Evolutionary conservation across 1,140 invertebrate species (phyloP).

Genomic region (Pseudomyrmex gracilis): DNA sequence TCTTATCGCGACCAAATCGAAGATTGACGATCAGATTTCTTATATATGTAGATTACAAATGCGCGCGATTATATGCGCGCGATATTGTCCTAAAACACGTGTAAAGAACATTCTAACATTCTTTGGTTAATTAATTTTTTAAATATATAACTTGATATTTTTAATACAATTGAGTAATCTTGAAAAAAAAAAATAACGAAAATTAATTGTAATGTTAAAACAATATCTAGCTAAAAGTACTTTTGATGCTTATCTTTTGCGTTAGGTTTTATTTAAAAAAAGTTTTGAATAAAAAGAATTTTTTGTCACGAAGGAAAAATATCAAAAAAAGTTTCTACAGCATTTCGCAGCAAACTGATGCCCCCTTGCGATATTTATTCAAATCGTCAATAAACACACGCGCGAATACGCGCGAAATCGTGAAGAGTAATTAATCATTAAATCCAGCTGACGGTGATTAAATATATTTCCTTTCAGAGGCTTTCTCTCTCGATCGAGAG

Average conservation of each 20-base stretch:
- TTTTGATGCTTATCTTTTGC: background rate
- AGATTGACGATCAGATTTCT: slow-evolving; percentile 39
- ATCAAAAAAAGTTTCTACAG: background rate
- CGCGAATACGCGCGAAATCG: slow-evolving; percentile 25
- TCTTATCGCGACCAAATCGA: slow-evolving; percentile 32
- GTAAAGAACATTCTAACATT: too few relatives aligned
- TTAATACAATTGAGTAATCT: too few relatives aligned
- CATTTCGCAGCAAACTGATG: background rate
- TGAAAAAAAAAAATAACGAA: too few relatives aligned
- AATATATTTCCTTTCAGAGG: slow-evolving; percentile 35
- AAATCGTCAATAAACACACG: background rate
- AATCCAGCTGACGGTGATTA: background rate
- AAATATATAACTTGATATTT: too few relatives aligned
- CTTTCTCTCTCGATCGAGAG: slow-evolving; percentile 12
- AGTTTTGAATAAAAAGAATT: background rate
- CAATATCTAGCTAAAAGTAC: background rate
- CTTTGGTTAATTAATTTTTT: too few relatives aligned
- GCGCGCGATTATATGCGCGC: too few relatives aligned
- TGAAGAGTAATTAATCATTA: slow-evolving; percentile 59
- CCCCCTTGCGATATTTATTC: slow-evolving; percentile 31
- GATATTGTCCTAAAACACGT: too few relatives aligned
- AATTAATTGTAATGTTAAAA: background rate
- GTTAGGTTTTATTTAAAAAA: background rate
- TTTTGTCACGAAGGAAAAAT: background rate
- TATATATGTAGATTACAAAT: too few relatives aligned